Evolutionary conservation across 1,140 invertebrate genomes (phyloP), one percentile per base, ranked within the genome.

Genomic region (Drosophila bocqueti): DNA sequence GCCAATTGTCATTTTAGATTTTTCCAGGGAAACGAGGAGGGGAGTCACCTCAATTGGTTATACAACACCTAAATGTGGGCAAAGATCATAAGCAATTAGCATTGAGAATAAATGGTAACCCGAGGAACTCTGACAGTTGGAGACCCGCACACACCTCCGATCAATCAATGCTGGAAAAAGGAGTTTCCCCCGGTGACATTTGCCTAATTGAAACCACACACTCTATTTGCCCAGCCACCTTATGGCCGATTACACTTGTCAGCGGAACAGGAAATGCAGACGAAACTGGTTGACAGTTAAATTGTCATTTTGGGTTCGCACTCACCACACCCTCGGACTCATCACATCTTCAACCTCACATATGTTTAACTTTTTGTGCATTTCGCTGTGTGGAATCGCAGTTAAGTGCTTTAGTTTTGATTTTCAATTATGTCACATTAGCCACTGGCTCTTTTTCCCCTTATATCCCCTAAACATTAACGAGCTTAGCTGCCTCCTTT

Each of bases 391-490:
- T 65, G 69, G 74, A 82, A 42, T 50, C 81, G 73, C 73, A 82
- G 89, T 91, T 89, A 91, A 91, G 89, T 91, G 89, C 89, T 89
- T 91, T 89, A 85, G 89, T 91, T 91, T 91, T 91, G 83, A 84
- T 89, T 91, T 91, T 91, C 89, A 91, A 91, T 91, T 91, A 91
- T 91, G 89, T 91, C 89, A 91, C 89, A 91, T 91, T 91, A 91
- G 66, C 82, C 63, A 69, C 45, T 68, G 38, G 50, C 52, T 38
- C 63, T 61, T 55, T 38, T 34, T 26, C 42, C 10, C 38, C 34
- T 15, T 18, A 26, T 50, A 42, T 16, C 62, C 43, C 42, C 64
- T 26, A 52, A 31, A 6, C 29, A 31, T 31, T 86, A 86, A 86
- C 67, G 61, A 69, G 81, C 85, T 89, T 90, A 90, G 61, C 64